These are phyloP conservation scores for Syngnathoides biaculeatus DNA, from an alignment of 2,113 vertebrate species.

Conservation along the genomic window DNA sequence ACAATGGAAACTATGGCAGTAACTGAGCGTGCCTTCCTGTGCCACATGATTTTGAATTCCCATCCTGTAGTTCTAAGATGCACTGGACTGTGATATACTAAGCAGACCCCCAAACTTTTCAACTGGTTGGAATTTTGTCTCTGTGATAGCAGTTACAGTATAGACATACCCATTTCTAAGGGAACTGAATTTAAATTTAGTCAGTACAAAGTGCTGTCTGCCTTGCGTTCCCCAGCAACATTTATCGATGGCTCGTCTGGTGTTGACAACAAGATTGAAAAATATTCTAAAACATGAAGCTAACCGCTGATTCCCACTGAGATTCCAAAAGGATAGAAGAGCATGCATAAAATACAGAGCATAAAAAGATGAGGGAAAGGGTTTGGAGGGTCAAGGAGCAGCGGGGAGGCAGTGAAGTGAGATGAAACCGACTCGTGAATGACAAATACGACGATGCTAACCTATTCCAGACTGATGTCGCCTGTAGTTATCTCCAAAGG, in stretches of 20 bases:
- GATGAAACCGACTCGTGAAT: slow-evolving; percentile 43
- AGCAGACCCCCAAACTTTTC: background rate
- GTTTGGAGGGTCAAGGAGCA: slow-evolving; percentile 41
- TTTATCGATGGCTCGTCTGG: background rate
- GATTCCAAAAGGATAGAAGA: slow-evolving; percentile 50
- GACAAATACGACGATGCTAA: slow-evolving; percentile 67
- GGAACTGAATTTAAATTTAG: background rate
- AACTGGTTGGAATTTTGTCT: background rate
- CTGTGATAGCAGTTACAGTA: background rate
- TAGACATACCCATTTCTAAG: background rate
- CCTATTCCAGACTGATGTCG: slow-evolving; percentile 81
- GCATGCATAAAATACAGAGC: slow-evolving; percentile 45
- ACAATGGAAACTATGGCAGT: background rate
- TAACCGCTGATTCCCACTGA: slow-evolving; percentile 25
- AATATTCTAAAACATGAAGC: slow-evolving; percentile 56
- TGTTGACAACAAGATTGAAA: slow-evolving; percentile 16
- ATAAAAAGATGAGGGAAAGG: slow-evolving; percentile 42
- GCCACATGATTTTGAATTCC: slow-evolving; percentile 1
- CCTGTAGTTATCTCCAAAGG: slow-evolving; percentile 88
- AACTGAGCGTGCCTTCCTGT: too few relatives aligned
- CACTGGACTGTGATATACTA: background rate
- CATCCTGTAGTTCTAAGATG: background rate
- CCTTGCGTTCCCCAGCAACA: background rate
- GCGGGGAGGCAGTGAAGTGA: slow-evolving; percentile 17
- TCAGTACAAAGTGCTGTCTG: background rate